Base-by-base conservation (phyloP, 2,113 vertebrate species). In the Empidonax traillii region DNA sequence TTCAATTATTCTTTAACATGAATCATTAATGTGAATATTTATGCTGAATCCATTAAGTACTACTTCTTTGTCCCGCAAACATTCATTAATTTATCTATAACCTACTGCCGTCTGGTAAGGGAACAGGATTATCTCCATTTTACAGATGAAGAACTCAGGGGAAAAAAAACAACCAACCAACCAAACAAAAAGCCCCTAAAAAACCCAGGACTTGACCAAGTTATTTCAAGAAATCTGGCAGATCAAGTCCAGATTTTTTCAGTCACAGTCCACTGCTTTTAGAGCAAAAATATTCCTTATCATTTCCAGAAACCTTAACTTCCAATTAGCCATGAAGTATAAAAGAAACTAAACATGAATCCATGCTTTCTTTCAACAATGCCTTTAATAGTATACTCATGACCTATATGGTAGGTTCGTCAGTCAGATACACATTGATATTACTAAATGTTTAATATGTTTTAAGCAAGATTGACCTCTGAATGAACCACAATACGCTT, bases 21-120 rank as follows among this genome's bases (percentile, higher is more conserved):
- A 92, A 94, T 87, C 69, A 93, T 87, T 93, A 82, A 89, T 79
- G 31, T 39, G 37, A 79, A 82, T 61, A 82, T 28, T 68, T 91
- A 62, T 27, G 41, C 39, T 41, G 69, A 86, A 69, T 14, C 39
- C 68, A 74, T 55, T 79, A 93, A 83, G 55, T 47, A 71, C 33
- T 62, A 74, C 31, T 67, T 55, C 30, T 80, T 4, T 84, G 66
- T 56, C 55, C 46, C 79, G 86, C 63, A 81, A 78, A 95, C 28
- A 78, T 52, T 77, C 68, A 78, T 44, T 12, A 59, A 86, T 89
- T 80, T 89, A 78, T 78, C 79, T 77, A 35, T 77, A 83, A 41
- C 65, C 65, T 61, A 49, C 31, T 53, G 55, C 52, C 2, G 3
- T n/a, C 39, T 78, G 56, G 14, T 71, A 93, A 77, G 35, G 63